Conservation (phyloP, 2,888 invertebrate species). For the Macrostomum cliftonense region DNA sequence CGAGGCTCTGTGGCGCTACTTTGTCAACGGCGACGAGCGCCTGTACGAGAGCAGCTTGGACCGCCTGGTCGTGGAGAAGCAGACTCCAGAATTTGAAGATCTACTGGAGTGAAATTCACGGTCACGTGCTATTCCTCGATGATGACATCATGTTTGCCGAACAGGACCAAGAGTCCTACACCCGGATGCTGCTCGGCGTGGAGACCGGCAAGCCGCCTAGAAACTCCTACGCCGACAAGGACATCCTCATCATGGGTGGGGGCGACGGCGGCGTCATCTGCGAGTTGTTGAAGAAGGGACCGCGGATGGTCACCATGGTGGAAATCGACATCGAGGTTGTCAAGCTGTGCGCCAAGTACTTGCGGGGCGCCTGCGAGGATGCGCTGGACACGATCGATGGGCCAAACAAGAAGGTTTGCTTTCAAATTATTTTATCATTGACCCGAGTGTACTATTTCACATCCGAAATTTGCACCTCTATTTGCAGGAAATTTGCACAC, state of each 20-base stretch:
- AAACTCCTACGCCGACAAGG: constrained; percentile 54
- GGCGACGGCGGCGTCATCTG: constrained; percentile 81
- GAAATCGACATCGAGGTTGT: constrained; percentile 82
- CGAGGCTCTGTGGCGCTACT: constrained; percentile 15
- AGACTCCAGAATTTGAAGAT: constrained; percentile 78
- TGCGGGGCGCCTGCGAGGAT: constrained; percentile 62
- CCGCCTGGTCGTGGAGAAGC: constrained; percentile 57
- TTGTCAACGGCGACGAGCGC: constrained; percentile 52
- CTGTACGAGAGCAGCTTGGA: constrained; percentile 76
- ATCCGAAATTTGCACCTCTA: too few relatives aligned
- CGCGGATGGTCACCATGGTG: constrained; percentile 71
- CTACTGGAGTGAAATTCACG: constrained; percentile 65
- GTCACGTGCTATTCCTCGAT: constrained; percentile 73
- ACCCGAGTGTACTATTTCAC: too few relatives aligned
- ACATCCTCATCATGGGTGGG: constrained; percentile 75
- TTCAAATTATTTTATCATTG: too few relatives aligned
- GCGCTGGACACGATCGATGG: constrained; percentile 58
- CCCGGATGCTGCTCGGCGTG: constrained; percentile 69
- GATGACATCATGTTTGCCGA: constrained; percentile 43
- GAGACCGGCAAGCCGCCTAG: constrained; percentile 36
- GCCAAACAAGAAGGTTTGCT: constrained; percentile 62
- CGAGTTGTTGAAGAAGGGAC: constrained; percentile 69
- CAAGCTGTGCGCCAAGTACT: constrained; percentile 61
- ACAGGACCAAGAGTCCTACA: constrained; percentile 57
- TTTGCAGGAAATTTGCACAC: too few relatives aligned